Percentiles rank a stretch among this genome's conserved stretches.
These are phyloP conservation scores for Oegoconia quadripuncta DNA, from an alignment of 2,888 invertebrate genomes.

Conservation along the genomic window DNA sequence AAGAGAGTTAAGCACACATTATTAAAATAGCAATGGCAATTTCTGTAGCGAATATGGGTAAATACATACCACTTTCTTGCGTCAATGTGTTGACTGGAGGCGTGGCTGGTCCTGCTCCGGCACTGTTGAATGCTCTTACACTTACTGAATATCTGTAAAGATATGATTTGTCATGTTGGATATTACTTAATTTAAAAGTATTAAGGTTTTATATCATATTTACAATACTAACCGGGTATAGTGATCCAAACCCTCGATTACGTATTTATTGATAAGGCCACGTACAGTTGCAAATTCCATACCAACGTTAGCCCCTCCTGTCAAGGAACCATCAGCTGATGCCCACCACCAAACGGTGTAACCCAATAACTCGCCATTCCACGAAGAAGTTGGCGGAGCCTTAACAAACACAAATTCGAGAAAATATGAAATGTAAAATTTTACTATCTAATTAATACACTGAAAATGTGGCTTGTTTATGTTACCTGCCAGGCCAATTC, in stretches of 20 bases:
- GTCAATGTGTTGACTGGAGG: constrained; percentile 87
- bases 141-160: constrained; percentile 84
- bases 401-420: constrained; percentile 31
- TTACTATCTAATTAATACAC: background rate
- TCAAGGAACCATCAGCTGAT: constrained; percentile 59
- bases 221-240: constrained; percentile 81
- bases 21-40: background rate
- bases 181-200: background rate
- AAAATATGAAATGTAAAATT: constrained; percentile 1
- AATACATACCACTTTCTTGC: constrained; percentile 86
- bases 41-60: background rate
- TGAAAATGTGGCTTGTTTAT: background rate
- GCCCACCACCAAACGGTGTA: constrained; percentile 86
- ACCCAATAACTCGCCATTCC: constrained; percentile 88
- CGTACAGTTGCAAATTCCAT: constrained; percentile 83
- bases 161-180: background rate
- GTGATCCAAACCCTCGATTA: constrained; percentile 85
- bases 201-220: background rate
- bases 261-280: constrained; percentile 85
- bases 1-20: background rate
- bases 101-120: constrained; percentile 90
- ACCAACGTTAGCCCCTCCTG: constrained; percentile 58
- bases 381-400: constrained; percentile 83
- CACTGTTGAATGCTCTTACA: constrained; percentile 91
- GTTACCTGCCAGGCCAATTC: constrained; percentile 69